Evolutionary conservation across 2,113 vertebrate species (phyloP).

Genomic region (Spizaetus ornatus): DNA sequence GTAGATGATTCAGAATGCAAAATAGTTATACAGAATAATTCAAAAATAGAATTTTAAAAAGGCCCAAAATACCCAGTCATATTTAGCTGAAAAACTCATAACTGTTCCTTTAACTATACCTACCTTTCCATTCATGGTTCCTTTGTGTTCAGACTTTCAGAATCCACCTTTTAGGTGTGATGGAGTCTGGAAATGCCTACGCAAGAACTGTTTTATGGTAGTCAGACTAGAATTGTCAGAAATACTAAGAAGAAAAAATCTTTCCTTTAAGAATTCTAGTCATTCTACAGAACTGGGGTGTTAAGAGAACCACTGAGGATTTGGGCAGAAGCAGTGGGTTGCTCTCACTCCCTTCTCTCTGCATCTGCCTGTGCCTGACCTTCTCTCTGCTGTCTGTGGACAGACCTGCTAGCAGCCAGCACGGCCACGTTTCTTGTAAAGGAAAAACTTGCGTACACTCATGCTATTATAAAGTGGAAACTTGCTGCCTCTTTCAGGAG

Average conservation of each 20-base stretch:
- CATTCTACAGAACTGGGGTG: not conserved
- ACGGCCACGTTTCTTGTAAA: not conserved
- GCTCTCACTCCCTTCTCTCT: not conserved
- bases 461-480: not conserved
- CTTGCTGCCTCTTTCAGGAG: not conserved
- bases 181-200: not conserved
- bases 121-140: not conserved
- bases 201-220: not conserved
- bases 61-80: not conserved
- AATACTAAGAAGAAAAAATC: not conserved
- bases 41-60: not conserved
- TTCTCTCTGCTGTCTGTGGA: not conserved
- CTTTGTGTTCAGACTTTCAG: not conserved
- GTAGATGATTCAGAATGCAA: constrained; percentile 6
- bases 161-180: not conserved
- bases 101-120: not conserved
- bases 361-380: not conserved
- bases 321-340: not conserved
- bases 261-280: not conserved
- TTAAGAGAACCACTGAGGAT: not conserved
- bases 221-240: not conserved
- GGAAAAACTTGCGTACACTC: not conserved
- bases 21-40: not conserved
- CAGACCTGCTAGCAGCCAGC: not conserved
- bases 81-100: not conserved